Base-by-base conservation (phyloP, 37 sponge, comb jelly and placozoan species). In the Ephydatia muelleri region DNA sequence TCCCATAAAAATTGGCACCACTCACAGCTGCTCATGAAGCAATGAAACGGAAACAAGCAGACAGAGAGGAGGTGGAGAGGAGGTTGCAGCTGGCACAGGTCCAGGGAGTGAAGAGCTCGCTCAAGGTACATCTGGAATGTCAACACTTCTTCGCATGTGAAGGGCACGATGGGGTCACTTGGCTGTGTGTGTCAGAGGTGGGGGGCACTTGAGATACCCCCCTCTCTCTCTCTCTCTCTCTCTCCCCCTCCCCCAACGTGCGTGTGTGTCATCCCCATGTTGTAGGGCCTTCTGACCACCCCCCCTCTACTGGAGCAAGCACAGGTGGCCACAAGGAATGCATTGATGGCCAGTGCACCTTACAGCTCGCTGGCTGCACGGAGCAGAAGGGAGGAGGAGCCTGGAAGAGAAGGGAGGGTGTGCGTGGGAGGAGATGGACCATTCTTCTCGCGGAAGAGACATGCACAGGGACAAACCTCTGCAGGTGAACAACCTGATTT, bases 231-330 rank as follows among this genome's bases (percentile, higher is more conserved):
- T n/a, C n/a, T n/a, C n/a, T n/a, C n/a, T n/a, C n/a, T n/a, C n/a
- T n/a, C n/a, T n/a, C n/a, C n/a, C n/a, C n/a, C n/a, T n/a, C n/a
- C n/a, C n/a, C n/a, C n/a, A n/a, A n/a, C 2, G 34, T 72, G 30
- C 1, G 34, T 26, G 26, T n/a, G 72, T 77, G 78, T 69, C 5
- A 8, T 43, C 6, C 43, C 6, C 43, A 11, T 69, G 8, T 69
- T 3, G 3, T 31, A 31, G 28, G 30, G 3, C 71, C 31, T 69
- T 3, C 31, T 6, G 8, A 31, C 71, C 49, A 67, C 65, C 47
- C 27, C 75, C 27, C 84, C 84, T 25, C 67, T 83, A 35, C 38
- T 83, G 34, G 70, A 28, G 31, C 78, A 76, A 31, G 49, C 67
- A 4, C 27, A 65, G 49, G 73, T 47, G 21, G 78, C 77, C 19